Evolutionary conservation across 2,113 vertebrate genomes (phyloP).

Genomic region (Apteryx mantelli): DNA sequence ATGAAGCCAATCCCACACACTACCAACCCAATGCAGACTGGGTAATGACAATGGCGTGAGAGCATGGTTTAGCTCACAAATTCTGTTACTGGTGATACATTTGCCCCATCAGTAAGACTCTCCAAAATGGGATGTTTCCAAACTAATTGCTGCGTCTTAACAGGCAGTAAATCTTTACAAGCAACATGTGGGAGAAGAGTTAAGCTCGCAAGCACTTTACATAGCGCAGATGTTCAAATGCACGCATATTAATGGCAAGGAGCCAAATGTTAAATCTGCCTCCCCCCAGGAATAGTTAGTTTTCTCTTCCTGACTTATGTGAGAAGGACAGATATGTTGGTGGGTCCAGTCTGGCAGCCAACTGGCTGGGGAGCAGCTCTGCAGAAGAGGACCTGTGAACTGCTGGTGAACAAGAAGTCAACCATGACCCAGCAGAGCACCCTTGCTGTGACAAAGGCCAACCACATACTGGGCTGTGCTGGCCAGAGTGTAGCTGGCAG

Average conservation of each 20-base stretch:
- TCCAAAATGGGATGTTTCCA: background rate
- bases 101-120: background rate
- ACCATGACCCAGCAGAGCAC: background rate
- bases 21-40: background rate
- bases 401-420: background rate
- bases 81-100: background rate
- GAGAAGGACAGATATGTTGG: background rate
- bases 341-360: background rate
- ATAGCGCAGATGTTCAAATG: background rate
- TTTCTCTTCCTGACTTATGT: background rate
- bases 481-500: background rate
- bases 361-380: background rate
- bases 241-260: accelerated
- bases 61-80: accelerated
- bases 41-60: background rate
- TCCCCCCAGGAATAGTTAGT: background rate
- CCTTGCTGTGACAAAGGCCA: background rate
- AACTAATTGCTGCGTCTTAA: background rate
- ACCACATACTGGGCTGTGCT: background rate
- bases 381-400: background rate
- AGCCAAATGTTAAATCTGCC: background rate
- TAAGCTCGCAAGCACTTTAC: background rate
- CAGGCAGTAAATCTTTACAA: background rate
- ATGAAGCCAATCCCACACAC: background rate
- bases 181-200: background rate